phyloP scores from a whole-genome alignment of 2,888 invertebrate species.

The Alitta virens region DNA sequence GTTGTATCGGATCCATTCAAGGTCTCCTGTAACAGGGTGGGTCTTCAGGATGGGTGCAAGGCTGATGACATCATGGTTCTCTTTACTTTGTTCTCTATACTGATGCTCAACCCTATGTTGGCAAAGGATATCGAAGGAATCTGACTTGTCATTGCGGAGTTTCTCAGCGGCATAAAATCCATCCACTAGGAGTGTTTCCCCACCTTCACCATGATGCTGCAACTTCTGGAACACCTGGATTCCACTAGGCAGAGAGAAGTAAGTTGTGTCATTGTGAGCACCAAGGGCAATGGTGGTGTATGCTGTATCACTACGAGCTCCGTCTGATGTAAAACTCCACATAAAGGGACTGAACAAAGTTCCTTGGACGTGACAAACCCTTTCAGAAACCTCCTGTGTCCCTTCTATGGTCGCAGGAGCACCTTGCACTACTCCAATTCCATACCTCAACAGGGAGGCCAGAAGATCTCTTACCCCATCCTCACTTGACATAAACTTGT shows the following conservation, averaged over 20 bases:
- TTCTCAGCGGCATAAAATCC: slow-evolving; percentile 69
- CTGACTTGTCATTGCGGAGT: slow-evolving; percentile 59
- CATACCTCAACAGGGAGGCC: slow-evolving; percentile 33
- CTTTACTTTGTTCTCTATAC: not conserved
- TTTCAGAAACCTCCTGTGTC: slow-evolving; percentile 59
- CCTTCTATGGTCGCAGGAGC: slow-evolving; percentile 48
- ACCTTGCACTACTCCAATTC: slow-evolving; percentile 31
- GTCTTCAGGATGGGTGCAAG: slow-evolving; percentile 30
- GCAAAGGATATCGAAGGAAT: slow-evolving; percentile 53
- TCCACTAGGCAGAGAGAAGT: slow-evolving; percentile 73
- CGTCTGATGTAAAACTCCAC: slow-evolving; percentile 65
- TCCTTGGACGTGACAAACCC: slow-evolving; percentile 62
- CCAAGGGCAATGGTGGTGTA: slow-evolving; percentile 70
- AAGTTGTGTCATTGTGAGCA: slow-evolving; percentile 77
- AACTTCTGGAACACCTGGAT: slow-evolving; percentile 55
- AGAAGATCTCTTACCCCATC: slow-evolving; percentile 31
- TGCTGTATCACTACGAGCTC: slow-evolving; percentile 70
- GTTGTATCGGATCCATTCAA: slow-evolving; percentile 69
- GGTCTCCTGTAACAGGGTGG: slow-evolving; percentile 60
- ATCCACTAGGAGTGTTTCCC: slow-evolving; percentile 73
- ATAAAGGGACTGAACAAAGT: slow-evolving; percentile 71
- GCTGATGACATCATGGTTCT: slow-evolving; percentile 23
- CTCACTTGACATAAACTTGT: slow-evolving; percentile 30
- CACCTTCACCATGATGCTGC: slow-evolving; percentile 65
- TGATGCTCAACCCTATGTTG: not conserved